These are phyloP conservation scores for Picathartes gymnocephalus DNA, from an alignment of 2,113 vertebrate species.

Conservation along the genomic window DNA sequence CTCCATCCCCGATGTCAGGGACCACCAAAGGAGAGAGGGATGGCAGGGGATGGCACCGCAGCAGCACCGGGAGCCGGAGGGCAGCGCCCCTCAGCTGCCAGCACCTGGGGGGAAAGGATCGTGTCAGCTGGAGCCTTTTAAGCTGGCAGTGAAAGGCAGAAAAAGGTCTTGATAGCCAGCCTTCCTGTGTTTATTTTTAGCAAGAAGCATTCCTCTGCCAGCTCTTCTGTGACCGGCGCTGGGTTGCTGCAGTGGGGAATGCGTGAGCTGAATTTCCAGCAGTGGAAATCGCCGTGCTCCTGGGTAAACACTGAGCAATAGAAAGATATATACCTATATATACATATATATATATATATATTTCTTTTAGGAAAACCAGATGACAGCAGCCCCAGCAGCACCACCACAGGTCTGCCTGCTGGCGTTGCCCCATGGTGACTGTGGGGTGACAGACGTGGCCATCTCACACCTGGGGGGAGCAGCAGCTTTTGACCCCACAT, in stretches of 20 bases:
- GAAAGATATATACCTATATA: too few species aligned
- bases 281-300: background rate
- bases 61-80: fast-evolving
- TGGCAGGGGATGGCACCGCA: fast-evolving
- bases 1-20: fast-evolving
- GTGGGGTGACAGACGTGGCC: background rate
- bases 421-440: fast-evolving
- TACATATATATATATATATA: fast-evolving
- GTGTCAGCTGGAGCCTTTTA: background rate
- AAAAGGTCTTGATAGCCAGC: background rate
- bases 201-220: background rate
- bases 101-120: background rate
- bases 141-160: background rate
- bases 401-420: background rate
- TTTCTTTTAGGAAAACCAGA: background rate
- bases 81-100: background rate
- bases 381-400: background rate
- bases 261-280: background rate
- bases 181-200: background rate
- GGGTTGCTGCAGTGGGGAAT: background rate
- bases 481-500: background rate
- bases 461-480: background rate
- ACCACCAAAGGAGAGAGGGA: fast-evolving
- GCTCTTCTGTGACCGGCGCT: background rate
- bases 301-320: background rate